These are phyloP conservation scores for Iguana delicatissima DNA, from an alignment of 2,797 vertebrate genomes.

Conservation along the genomic window DNA sequence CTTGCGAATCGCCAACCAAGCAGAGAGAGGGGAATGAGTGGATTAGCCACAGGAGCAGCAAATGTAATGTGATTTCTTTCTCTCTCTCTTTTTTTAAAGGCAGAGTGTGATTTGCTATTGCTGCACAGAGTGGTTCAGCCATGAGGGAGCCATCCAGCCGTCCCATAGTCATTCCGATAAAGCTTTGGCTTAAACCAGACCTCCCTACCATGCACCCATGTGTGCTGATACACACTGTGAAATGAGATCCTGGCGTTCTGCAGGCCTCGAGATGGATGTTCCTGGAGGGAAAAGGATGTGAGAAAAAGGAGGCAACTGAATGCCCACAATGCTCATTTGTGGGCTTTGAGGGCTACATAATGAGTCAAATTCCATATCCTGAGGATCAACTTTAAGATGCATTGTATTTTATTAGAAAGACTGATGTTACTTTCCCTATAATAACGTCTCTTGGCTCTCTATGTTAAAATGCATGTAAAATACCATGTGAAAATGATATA, in stretches of 20 bases:
- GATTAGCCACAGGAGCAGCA: constrained; percentile 45
- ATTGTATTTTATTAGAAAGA: too few relatives aligned
- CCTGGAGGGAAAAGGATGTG: background rate
- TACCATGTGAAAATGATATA: too few relatives aligned
- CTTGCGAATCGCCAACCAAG: constrained; percentile 38
- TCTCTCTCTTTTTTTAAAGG: background rate
- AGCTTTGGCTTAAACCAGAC: background rate
- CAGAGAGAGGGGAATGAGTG: constrained; percentile 22
- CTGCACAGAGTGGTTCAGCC: constrained; percentile 9
- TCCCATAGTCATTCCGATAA: background rate
- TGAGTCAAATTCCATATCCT: too few relatives aligned
- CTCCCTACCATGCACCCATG: background rate
- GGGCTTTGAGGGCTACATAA: too few relatives aligned
- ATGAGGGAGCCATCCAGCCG: background rate
- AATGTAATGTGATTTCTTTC: constrained; percentile 17
- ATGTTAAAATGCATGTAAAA: too few relatives aligned
- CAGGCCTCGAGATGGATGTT: background rate
- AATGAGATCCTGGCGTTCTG: constrained; percentile 1
- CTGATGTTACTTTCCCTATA: too few relatives aligned
- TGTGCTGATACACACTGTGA: background rate
- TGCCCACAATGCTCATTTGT: too few relatives aligned
- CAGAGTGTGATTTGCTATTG: background rate
- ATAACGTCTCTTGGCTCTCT: too few relatives aligned
- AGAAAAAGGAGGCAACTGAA: too few relatives aligned
- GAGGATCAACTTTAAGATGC: too few relatives aligned